These are phyloP conservation scores for Colletes gigas DNA, from an alignment of 1,140 invertebrate genomes.

Conservation along the genomic window DNA sequence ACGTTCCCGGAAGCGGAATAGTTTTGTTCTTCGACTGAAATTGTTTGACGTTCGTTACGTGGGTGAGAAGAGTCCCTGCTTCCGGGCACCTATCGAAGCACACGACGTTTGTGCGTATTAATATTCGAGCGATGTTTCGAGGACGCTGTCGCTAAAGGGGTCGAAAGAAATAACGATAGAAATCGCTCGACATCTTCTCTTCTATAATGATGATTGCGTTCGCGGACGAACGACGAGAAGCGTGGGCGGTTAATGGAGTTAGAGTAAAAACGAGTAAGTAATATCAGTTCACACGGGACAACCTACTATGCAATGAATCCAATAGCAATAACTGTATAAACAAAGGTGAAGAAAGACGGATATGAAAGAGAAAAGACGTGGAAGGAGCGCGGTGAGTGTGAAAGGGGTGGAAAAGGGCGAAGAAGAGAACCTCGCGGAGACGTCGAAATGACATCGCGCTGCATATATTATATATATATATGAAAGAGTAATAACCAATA, in stretches of 20 bases:
- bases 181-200: slow-evolving; percentile 58
- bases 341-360: slow-evolving; percentile 31
- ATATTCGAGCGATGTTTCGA: too few relatives aligned
- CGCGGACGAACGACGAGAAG: background rate
- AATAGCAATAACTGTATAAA: slow-evolving; percentile 78
- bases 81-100: background rate
- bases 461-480: slow-evolving; percentile 18
- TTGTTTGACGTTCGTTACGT: too few relatives aligned
- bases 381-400: background rate
- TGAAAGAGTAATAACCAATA: slow-evolving; percentile 19
- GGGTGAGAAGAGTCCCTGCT: too few relatives aligned
- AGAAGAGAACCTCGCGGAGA: slow-evolving; percentile 50
- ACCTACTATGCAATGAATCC: slow-evolving; percentile 77
- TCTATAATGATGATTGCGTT: slow-evolving; percentile 10
- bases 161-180: background rate
- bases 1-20: background rate
- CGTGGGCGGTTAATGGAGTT: background rate
- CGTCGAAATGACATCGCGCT: slow-evolving; percentile 58
- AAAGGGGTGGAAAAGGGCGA: slow-evolving; percentile 10
- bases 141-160: background rate
- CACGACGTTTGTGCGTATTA: too few relatives aligned
- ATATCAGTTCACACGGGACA: slow-evolving; percentile 72
- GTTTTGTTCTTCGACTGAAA: background rate
- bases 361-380: slow-evolving; percentile 8
- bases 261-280: slow-evolving; percentile 38